Evolutionary conservation across 2,888 invertebrate genomes (phyloP).

Genomic region (Galerucella calmariensis): DNA sequence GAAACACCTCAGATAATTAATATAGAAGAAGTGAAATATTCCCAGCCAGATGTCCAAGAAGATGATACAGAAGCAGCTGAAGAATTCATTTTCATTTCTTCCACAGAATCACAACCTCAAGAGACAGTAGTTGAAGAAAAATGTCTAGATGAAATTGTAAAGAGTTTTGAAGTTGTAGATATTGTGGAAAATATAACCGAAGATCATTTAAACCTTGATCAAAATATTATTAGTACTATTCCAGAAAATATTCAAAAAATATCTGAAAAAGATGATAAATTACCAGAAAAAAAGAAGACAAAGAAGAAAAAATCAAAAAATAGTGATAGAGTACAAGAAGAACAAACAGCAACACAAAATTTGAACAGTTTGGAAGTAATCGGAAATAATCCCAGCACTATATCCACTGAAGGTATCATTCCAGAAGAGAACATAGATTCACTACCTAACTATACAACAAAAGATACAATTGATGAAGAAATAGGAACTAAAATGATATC

Average conservation of each 20-base stretch:
- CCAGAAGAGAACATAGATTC: neutral
- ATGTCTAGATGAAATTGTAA: constrained; percentile 23
- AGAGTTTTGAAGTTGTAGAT: constrained; percentile 23
- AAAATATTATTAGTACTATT: neutral
- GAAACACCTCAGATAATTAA: constrained; percentile 57
- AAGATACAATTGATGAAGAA: neutral
- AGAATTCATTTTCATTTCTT: constrained; percentile 54
- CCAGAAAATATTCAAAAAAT: neutral
- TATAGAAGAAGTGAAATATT: constrained; percentile 39
- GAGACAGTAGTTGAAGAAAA: constrained; percentile 24
- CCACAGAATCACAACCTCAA: constrained; percentile 39
- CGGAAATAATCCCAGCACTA: neutral
- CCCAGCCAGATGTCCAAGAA: constrained; percentile 36
- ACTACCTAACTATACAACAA: neutral
- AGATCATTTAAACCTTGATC: neutral
- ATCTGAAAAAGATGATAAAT: neutral
- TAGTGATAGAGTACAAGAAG: neutral
- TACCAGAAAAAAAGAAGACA: constrained; percentile 18
- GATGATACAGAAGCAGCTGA: constrained; percentile 51
- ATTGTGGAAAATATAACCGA: neutral
- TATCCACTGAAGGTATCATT: neutral
- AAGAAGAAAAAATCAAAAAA: constrained; percentile 23
- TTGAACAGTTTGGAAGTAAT: neutral
- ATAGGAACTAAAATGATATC: neutral
- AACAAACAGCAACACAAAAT: neutral